A percentile compares a stretch with the other conserved stretches of the same genome.
Evolutionary conservation across 2,888 invertebrate genomes (phyloP).

Genomic region (Encarsia formosa): DNA sequence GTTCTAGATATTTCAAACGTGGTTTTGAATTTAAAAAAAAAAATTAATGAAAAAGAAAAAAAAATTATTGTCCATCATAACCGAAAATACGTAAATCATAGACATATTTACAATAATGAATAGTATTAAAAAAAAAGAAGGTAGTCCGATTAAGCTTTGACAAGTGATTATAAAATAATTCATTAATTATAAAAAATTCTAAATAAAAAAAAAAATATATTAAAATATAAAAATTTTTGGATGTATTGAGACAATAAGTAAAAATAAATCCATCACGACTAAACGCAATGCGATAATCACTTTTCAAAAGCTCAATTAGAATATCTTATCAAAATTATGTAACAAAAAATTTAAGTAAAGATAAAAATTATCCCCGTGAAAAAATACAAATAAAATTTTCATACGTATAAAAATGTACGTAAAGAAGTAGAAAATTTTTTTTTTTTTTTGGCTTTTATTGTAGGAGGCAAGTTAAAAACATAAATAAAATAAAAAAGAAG

Average conservation of each 20-base stretch:
- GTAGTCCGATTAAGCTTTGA: slow-evolving; percentile 19
- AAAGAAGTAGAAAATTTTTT: no score
- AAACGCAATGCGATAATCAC: slow-evolving; percentile 11
- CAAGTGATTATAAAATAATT: slow-evolving; percentile 14
- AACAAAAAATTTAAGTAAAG: slow-evolving; percentile 11
- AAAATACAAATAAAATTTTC: slow-evolving; percentile 25
- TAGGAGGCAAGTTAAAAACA: slow-evolving; percentile 17
- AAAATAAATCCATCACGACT: slow-evolving; percentile 11
- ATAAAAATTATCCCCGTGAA: slow-evolving; percentile 23
- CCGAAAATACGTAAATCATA: slow-evolving; percentile 30
- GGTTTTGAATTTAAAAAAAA: no score
- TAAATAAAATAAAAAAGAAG: slow-evolving; percentile 16
- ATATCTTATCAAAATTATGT: slow-evolving; percentile 19
- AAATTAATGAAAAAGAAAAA: slow-evolving; percentile 19
- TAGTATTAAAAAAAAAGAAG: slow-evolving; percentile 22
- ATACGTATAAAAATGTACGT: slow-evolving; percentile 28
- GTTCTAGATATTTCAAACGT: no score
- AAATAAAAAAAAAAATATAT: neutral
- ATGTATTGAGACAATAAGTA: slow-evolving; percentile 22
- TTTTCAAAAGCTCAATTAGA: slow-evolving; percentile 23
- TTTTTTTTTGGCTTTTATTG: no score
- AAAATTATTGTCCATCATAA: slow-evolving; percentile 29
- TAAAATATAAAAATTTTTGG: slow-evolving; percentile 12
- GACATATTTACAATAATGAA: slow-evolving; percentile 27
- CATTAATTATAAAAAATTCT: slow-evolving; percentile 10